Base-by-base conservation (phyloP, 2,888 invertebrate species). In the Diadegma fenestrale region DNA sequence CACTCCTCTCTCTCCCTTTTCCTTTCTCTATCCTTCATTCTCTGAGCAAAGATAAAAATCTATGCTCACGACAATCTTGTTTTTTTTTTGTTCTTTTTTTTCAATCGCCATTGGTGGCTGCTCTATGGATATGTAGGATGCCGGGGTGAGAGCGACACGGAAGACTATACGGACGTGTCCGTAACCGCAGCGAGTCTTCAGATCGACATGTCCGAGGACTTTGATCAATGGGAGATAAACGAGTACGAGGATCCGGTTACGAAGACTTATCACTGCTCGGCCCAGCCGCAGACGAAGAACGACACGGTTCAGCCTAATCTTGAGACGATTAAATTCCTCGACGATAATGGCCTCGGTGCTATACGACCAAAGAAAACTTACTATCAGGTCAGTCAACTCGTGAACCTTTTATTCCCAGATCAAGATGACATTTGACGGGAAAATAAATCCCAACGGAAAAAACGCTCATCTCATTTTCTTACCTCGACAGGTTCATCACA, bases 131-230 rank as follows among this genome's bases (percentile, higher is more conserved):
- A 58, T 83, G 79, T 80, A 84, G 87, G 82, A 85, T 73, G 76
- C 58, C 83, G 82, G 63, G 84, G 79, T 77, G 86, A 88, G 80
- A 90, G 80, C 87, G 88, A 89, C 83, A 87, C 86, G 79, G 89
- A 89, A 79, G 88, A 89, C 80, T 85, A 88, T 84, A 79, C 83
- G 86, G 89, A 89, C 85, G 85, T 86, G 85, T 88, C 88, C 76
- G 85, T 86, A 86, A 88, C 87, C 85, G 80, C 86, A 69, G 82
- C 85, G 78, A 87, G 76, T 85, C 77, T 80, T 81, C 85, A 82
- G 79, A 84, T 86, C 68, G 89, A 89, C 76, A 85, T 87, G 77
- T 80, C 88, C 51, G 90, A 89, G 51, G 89, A 90, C 82, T 89
- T 89, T 69, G 89, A 89, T 85, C 87, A 84, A 51, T 88, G 82